Percentiles rank a stretch among this genome's conserved stretches.
Conservation (phyloP, 2,888 invertebrate genomes). For the Criorhina ranunculi region DNA sequence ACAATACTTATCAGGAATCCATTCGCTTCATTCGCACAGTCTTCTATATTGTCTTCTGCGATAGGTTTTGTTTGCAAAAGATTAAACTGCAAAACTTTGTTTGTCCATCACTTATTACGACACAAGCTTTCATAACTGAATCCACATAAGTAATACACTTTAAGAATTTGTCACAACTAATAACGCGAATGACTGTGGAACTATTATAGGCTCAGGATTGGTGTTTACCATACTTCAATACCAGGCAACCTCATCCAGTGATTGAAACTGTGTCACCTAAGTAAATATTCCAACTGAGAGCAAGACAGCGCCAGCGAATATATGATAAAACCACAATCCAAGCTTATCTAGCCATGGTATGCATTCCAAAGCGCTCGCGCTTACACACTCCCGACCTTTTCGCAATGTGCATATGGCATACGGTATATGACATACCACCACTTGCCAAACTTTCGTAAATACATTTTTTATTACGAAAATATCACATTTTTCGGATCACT, state of each 20-base stretch:
- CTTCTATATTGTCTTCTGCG: too few relatives aligned
- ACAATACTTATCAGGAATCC: too few relatives aligned
- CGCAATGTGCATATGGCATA: slow-evolving; percentile 61
- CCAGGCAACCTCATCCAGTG: slow-evolving; percentile 20
- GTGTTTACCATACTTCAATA: slow-evolving; percentile 31
- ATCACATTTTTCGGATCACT: slow-evolving; percentile 67
- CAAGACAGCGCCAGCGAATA: slow-evolving; percentile 34
- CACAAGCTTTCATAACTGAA: neutral
- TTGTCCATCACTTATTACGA: neutral
- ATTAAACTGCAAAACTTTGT: neutral
- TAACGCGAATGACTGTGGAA: too few relatives aligned
- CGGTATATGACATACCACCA: too few relatives aligned
- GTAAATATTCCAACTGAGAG: slow-evolving; percentile 9
- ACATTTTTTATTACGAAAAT: slow-evolving; percentile 71
- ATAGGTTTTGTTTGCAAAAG: neutral
- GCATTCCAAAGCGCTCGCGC: slow-evolving; percentile 55
- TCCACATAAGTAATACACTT: neutral
- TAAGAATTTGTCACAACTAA: neutral
- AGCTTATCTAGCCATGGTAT: slow-evolving; percentile 51
- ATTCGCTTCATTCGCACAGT: too few relatives aligned
- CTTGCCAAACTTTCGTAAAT: too few relatives aligned
- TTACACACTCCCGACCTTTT: slow-evolving; percentile 32
- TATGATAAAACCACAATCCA: slow-evolving; percentile 67
- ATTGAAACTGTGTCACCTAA: slow-evolving; percentile 49
- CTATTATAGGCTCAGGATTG: too few relatives aligned